Base-by-base conservation (phyloP, 2,797 vertebrate species). In the Microtus agrestis region DNA sequence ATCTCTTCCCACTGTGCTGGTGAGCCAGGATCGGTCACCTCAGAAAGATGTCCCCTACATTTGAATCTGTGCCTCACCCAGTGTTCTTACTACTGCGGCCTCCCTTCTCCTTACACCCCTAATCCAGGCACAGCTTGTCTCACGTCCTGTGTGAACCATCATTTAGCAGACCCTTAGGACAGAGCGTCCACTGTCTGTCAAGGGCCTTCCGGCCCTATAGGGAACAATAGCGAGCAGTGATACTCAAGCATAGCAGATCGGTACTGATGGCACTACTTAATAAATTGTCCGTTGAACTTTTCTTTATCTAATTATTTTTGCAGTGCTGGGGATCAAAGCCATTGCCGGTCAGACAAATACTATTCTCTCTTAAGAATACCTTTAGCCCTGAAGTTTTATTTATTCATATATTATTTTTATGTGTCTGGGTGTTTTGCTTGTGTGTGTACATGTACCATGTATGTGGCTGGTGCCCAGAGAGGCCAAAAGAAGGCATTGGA, bases 251-350 rank as follows among this genome's bases (percentile, higher is more conserved):
- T 31, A 74, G 23, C 51, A 63, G 56, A 51, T 54, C 29, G 71
- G 31, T 48, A 31, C 27, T 19, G 12, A 37, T 40, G 34, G 31
- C 27, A 40, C 43, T 63, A 31, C 76, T 73, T 48, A 77, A 46
- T 40, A 89, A 56, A 40, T 43, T 73, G 56, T 92, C 94, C 21
- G 6, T 80, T 46, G 78, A 15, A 51, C 91, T 89, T 91, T 85
- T 17, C 15, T 74, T 34, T 78, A 63, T 46, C 23, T 76, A 56
- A 17, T 14, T 76, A 77, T 63, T 9, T 67, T 15, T 67, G 71
- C 40, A 63, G 19, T 63, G 21, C 73, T 67, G 27, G 59, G n/a
- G 19, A 77, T 51, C 34, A 61, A 56, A 73, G 56, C 25, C 27
- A 4, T 74, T 21, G 25, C n/a, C 7, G 34, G 71, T 65, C 34